Evolutionary conservation across 1,140 invertebrate species (phyloP), one percentile per base, ranked within the genome.

Genomic region (Hydropsyche tenuis): DNA sequence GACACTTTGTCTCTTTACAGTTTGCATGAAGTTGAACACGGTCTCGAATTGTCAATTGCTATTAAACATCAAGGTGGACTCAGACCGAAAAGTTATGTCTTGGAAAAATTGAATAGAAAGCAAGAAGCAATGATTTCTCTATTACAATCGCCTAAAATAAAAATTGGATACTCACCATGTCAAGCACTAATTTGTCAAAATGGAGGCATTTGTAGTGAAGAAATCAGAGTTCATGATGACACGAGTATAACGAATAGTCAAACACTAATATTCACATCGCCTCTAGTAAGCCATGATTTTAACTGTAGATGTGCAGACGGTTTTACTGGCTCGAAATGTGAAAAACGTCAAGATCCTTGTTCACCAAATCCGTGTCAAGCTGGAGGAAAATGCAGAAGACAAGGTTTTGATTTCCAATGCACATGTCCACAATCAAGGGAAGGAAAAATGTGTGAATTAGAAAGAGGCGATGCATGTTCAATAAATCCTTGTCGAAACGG

Each of bases 401-500:
- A 93, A 81, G 93, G 92, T 27, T 91, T 90, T 79, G 92, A 93
- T 78, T 97, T 93, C 81, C 88, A 91, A 63, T 97, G 96, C 78
- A 86, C 87, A 3, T 97, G 95, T 82, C 89, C 92, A 0, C 80
- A 89, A 0, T 86, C 90, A 66, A 88, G 91, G 43, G 92, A 95
- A 78, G 95, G 95, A 5, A 90, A 90, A 80, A 85, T 89, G n/a
- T 97, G 95, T 80, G 93, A 97, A 81, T 80, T 90, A 65, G 92
- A 95, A 80, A 87, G 90, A 78, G 92, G 92, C 37, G 93, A 94
- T 79, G 91, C 90, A 0, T 97, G 95, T 80, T 90, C 89, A 65
- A 90, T 88, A 45, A 94, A 92, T 80, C 94, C 94, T 1, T 97
- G 95, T 78, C 88, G 89, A 79, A 96, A 96, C 80, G 95, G 95